Evolutionary conservation across 2,113 vertebrate species (phyloP).

Genomic region (Rousettus leschenaultii): DNA sequence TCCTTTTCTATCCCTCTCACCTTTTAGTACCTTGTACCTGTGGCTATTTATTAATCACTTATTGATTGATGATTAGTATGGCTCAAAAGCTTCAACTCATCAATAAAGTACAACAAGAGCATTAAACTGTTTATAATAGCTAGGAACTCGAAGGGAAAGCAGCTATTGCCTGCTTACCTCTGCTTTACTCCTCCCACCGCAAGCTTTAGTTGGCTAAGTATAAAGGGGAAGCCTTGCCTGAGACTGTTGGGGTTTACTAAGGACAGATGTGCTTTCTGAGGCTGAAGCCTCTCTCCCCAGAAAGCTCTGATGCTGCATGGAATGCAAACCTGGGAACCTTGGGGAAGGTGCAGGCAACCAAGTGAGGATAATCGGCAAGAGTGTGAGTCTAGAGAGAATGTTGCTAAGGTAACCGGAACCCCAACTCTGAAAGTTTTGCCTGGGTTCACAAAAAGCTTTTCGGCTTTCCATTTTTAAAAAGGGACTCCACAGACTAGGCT

Average conservation of each 20-base stretch:
- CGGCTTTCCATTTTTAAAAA: slow-evolving; percentile 7
- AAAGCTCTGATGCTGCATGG: neutral
- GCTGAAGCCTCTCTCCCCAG: neutral
- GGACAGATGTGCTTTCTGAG: slow-evolving; percentile 12
- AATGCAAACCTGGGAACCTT: neutral
- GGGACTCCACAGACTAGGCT: neutral
- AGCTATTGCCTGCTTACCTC: fast-evolving
- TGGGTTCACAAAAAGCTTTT: neutral
- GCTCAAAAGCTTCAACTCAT: neutral
- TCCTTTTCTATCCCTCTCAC: neutral
- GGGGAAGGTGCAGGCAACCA: neutral
- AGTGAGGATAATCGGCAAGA: neutral
- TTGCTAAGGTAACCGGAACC: neutral
- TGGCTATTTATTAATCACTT: neutral
- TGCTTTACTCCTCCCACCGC: fast-evolving
- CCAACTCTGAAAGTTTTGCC: neutral
- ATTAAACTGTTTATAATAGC: neutral
- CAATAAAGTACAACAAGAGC: neutral
- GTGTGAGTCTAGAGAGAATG: neutral
- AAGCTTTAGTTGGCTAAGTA: neutral
- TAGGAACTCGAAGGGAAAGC: neutral
- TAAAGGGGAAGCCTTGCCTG: neutral
- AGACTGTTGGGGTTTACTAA: neutral
- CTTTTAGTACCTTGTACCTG: neutral
- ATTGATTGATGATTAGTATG: neutral